A percentile compares a stretch with the other conserved stretches of the same genome.
These are phyloP conservation scores for Loriculus beryllinus DNA, from an alignment of 2,797 vertebrate species.

Conservation along the genomic window DNA sequence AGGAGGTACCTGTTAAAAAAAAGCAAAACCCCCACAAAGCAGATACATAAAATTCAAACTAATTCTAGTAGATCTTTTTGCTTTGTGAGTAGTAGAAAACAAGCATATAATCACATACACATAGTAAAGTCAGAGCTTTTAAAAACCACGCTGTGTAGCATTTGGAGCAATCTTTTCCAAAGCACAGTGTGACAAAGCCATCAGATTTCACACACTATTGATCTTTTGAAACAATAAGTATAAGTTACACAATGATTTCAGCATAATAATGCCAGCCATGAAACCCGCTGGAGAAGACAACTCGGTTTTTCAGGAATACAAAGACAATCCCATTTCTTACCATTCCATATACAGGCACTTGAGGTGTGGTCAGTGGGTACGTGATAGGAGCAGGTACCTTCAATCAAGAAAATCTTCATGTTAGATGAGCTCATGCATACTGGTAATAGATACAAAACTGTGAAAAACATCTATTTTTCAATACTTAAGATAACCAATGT, in stretches of 20 bases:
- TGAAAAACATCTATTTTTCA: background rate
- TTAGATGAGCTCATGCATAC: background rate
- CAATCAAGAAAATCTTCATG: background rate
- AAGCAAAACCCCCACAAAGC: background rate
- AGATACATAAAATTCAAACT: background rate
- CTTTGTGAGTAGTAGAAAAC: background rate
- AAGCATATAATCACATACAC: background rate
- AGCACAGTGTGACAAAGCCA: background rate
- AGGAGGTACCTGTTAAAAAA: slow-evolving; percentile 78
- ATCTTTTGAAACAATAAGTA: background rate
- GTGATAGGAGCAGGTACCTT: slow-evolving; percentile 85
- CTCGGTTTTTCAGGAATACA: background rate
- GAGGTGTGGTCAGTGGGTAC: slow-evolving; percentile 87
- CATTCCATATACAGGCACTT: slow-evolving; percentile 96
- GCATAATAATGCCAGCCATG: background rate
- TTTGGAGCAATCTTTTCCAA: background rate
- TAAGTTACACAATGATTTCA: background rate
- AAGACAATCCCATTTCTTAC: slow-evolving; percentile 70
- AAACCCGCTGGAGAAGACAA: background rate
- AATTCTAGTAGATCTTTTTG: background rate
- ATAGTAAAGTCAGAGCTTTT: background rate
- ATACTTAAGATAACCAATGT: background rate
- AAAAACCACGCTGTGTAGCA: background rate
- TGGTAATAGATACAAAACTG: background rate
- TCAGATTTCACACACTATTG: background rate